These are phyloP conservation scores for Drosophila paramelanica DNA, from an alignment of 2,888 invertebrate species.

Conservation along the genomic window DNA sequence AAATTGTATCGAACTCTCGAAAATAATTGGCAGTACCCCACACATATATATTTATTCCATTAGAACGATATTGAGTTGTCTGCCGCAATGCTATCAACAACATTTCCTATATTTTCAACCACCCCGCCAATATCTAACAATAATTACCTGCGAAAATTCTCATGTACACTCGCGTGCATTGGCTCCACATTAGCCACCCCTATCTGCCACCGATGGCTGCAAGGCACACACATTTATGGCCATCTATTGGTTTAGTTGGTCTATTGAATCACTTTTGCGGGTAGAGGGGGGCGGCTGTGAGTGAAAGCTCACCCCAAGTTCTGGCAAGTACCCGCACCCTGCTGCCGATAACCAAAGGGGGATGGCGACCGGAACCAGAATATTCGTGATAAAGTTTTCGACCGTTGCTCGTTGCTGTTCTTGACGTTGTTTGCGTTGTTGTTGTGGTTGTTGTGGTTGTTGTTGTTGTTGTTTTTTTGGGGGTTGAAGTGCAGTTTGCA, in stretches of 20 bases:
- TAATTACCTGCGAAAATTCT: slow-evolving; percentile 32
- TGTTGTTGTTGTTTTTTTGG: slow-evolving; percentile 18
- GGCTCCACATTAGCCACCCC: slow-evolving; percentile 39
- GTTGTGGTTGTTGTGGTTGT: neutral
- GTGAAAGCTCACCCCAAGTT: slow-evolving; percentile 11
- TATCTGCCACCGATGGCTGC: slow-evolving; percentile 31
- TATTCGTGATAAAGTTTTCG: slow-evolving; percentile 49
- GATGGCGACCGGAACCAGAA: slow-evolving; percentile 38
- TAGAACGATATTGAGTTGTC: neutral
- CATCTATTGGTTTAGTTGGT: slow-evolving; percentile 39
- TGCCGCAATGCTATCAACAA: slow-evolving; percentile 1
- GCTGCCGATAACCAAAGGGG: slow-evolving; percentile 34
- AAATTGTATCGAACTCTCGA: neutral
- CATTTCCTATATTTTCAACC: slow-evolving; percentile 4
- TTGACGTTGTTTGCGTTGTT: neutral
- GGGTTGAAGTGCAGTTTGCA: slow-evolving; percentile 57
- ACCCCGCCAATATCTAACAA: slow-evolving; percentile 19
- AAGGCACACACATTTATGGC: slow-evolving; percentile 22
- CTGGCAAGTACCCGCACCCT: slow-evolving; percentile 23
- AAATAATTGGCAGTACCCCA: neutral
- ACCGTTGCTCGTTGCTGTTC: slow-evolving; percentile 2
- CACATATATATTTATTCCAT: neutral
- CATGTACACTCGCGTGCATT: slow-evolving; percentile 1
- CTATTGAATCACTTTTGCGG: slow-evolving; percentile 42
- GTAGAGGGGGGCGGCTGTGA: neutral